Base-by-base conservation (phyloP, 2,888 invertebrate genomes). In the Homarus gammarus region DNA sequence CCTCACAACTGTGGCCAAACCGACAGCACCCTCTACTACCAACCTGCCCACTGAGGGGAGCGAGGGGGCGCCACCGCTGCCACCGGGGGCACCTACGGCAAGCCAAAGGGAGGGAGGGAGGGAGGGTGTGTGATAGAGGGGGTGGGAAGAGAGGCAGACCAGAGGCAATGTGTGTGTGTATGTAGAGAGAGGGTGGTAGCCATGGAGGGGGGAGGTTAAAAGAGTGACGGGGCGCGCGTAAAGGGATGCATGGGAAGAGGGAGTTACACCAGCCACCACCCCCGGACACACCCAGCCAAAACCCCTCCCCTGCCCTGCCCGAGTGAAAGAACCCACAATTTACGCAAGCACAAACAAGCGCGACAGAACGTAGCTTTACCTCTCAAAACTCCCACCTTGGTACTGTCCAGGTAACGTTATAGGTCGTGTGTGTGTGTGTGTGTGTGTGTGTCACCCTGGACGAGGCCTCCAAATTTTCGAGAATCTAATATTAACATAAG, bases 11-110 rank as follows among this genome's bases (percentile, higher is more conserved):
- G 38, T 36, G 38, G 12, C 38, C 73, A 40, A 33, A 73, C 2
- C 38, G 22, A 31, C 38, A 15, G 22, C n/a, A 12, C 1, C 56
- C 31, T 18, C 51, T 33, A 78, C 33, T 10, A 38, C 2, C 79
- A 56, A 79, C 79, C 38, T n/a, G 36, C 38, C 64, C 70, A 31
- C 44, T 68, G 44, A 56, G 44, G 82, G 82, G 38, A 68, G 82
- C 64, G 33, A 36, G 56, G 61, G 31, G 36, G 61, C 56, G 78
- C 56, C 56, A 56, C 12, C 56, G 0, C 6, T 22, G 33, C n/a
- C 22, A 75, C 51, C 12, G 12, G 61, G 61, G 44, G 49, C 27
- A 36, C 2, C n/a, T 12, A 49, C n/a, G 31, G 68, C 27, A 31
- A 0, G 18, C 2, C 22, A n/a, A 12, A 78, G 56, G 56, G 51